Base-by-base conservation (phyloP, 2,113 vertebrate genomes). In the Apaloderma vittatum region DNA sequence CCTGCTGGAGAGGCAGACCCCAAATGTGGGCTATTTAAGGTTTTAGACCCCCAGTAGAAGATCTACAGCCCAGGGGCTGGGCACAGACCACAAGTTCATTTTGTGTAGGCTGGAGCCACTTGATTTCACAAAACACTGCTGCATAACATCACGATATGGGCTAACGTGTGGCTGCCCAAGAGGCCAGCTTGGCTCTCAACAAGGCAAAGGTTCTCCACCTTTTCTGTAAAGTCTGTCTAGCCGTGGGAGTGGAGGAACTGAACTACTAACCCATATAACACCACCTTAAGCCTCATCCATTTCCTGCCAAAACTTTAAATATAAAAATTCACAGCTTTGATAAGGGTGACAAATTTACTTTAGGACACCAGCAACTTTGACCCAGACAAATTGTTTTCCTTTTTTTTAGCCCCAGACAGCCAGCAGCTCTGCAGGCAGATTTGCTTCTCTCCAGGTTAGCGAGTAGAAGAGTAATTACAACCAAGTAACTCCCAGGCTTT, bases 81-180 rank as follows among this genome's bases (percentile, higher is more conserved):
- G 26, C 26, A 74, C 22, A 86, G 58, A 29, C 48, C 27, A 20
- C 40, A 32, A 10, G 37, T 77, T 73, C 24, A 36, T 79, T 83
- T 40, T 40, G 20, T 0, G 0, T 6, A 52, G 55, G 34, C 72
- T 78, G 26, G 20, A 91, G 57, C 29, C 51, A 63, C 48, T 34
- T 58, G 61, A 62, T 29, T 61, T 71, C 58, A 80, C 78, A 24
- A 9, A 10, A 49, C 68, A 16, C 58, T 63, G 48, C 15, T 49
- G 40, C n/a, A 24, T 62, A 65, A 70, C 0, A 0, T 5, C 3
- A 84, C 71, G 26, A 57, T 62, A 46, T 3, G 18, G 57, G 72
- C 29, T 63, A 40, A 66, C 1, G 10, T 0, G 1, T 21, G 23
- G 29, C 52, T 51, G 43, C 22, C 46, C 29, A 3, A 49, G 76